Base-by-base conservation (phyloP, 2,888 invertebrate genomes). In the Ormyrus rosae region DNA sequence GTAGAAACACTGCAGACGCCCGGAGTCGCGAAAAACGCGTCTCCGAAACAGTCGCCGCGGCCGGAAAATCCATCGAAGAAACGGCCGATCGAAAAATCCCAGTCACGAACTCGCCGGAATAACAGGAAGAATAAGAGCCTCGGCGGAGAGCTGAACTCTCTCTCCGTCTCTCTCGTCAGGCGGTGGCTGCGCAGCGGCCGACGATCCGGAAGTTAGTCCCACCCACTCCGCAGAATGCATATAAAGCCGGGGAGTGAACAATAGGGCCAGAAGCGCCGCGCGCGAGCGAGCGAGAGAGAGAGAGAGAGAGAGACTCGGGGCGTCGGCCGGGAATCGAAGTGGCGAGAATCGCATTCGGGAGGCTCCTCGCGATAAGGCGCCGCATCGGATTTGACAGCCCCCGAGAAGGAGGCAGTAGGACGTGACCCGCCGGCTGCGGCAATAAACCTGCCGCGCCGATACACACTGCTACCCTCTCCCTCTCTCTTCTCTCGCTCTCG, bases 341-440 rank as follows among this genome's bases (percentile, higher is more conserved):
- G 34, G 34, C 34, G 34, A 34, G 34, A 34, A 34, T 34, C 34
- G 34, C 34, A 34, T 34, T 34, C 34, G 34, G 34, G 34, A 34
- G 34, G 34, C 34, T 1, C 13, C 55, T n/a, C 11, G 61, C 72
- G 58, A 60, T 64, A 64, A 48, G 55, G 13, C 11, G 34, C 19
- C 13, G 53, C 56, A 63, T 67, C 34, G 34, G 34, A 34, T 34
- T 34, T 34, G 34, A 34, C 34, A 34, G 34, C 34, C 34, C 34
- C 34, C 34, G 34, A 34, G 34, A 34, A 34, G 34, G 34, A 34
- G 34, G 34, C 34, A 34, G 34, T 34, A 34, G 34, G 34, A 74
- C 74, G 74, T 78, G 72, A 60, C 60, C 67, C 72, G 53, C 11
- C 71, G 51, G 50, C 51, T 45, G 6, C 34, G 64, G 63, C 77